A percentile compares a stretch with the other conserved stretches of the same genome.
Evolutionary conservation across 2,888 invertebrate species (phyloP).

Genomic region (Rotaria sp.): DNA sequence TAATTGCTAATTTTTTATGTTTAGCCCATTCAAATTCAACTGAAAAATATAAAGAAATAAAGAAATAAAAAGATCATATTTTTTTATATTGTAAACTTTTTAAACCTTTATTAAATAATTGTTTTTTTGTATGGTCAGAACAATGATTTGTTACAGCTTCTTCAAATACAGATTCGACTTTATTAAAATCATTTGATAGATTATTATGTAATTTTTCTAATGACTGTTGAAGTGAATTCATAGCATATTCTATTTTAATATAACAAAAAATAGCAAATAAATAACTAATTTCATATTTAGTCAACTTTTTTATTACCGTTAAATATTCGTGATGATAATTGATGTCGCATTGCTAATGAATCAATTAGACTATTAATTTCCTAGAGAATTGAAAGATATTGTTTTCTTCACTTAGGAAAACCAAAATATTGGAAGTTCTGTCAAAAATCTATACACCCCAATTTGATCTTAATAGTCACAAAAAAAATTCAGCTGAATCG

Average conservation of each 20-base stretch:
- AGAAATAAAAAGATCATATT: no score
- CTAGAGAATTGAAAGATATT: neutral
- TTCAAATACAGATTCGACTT: neutral
- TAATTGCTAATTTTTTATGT: neutral
- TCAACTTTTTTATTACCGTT: neutral
- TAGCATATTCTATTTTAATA: neutral
- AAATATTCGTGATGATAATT: neutral
- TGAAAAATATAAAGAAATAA: neutral
- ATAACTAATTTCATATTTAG: no score
- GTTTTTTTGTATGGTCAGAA: neutral
- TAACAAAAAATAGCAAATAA: no score
- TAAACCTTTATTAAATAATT: neutral
- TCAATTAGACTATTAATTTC: neutral
- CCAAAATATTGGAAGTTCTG: no score
- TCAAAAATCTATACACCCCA: no score
- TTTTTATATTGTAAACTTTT: no score
- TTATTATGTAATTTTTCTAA: neutral
- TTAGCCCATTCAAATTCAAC: neutral
- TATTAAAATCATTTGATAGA: neutral
- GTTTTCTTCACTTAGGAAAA: no score
- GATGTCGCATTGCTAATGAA: neutral
- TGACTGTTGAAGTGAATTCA: neutral
- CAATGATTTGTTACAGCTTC: neutral
- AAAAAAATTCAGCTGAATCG: no score
- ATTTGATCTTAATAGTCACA: no score